Conservation (phyloP, 1,140 invertebrate species). For the Schmidtea mediterranea region DNA sequence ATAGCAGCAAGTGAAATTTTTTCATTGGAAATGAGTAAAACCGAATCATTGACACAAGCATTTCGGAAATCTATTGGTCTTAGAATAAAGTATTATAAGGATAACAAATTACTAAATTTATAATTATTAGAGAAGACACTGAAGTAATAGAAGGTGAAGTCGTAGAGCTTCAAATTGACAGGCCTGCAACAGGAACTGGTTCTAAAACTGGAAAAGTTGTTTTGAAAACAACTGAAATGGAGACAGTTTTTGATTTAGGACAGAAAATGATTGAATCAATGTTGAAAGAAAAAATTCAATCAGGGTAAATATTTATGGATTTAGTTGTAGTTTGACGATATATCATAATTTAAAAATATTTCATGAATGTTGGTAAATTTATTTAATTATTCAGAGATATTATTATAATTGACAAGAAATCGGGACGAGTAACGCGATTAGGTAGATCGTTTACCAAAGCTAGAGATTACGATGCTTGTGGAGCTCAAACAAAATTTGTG, state of each 20-base stretch:
- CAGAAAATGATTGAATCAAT: constrained; percentile 93
- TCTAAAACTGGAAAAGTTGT: constrained; percentile 68
- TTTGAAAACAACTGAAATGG: constrained; percentile 95
- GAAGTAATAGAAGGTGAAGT: constrained; percentile 97
- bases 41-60: constrained; percentile 82
- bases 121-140: constrained; percentile 50
- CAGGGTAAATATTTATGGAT: constrained; percentile 23
- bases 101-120: constrained; percentile 11
- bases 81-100: constrained; percentile 62
- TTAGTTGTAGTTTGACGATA: neutral
- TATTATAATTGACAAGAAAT: constrained; percentile 86
- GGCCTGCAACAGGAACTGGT: constrained; percentile 62
- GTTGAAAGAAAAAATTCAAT: constrained; percentile 64
- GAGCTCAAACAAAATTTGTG: constrained; percentile 46
- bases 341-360: neutral
- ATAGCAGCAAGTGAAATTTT: constrained; percentile 95
- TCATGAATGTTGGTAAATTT: too few relatives aligned
- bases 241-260: constrained; percentile 90
- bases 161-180: constrained; percentile 79
- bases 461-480: constrained; percentile 80
- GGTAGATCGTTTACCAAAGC: constrained; percentile 79
- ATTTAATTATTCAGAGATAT: constrained; percentile 43
- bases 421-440: constrained; percentile 74
- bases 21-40: constrained; percentile 93
- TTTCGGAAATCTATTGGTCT: constrained; percentile 90